Base-by-base conservation (phyloP, 2,113 vertebrate genomes). In the Origma solitaria region DNA sequence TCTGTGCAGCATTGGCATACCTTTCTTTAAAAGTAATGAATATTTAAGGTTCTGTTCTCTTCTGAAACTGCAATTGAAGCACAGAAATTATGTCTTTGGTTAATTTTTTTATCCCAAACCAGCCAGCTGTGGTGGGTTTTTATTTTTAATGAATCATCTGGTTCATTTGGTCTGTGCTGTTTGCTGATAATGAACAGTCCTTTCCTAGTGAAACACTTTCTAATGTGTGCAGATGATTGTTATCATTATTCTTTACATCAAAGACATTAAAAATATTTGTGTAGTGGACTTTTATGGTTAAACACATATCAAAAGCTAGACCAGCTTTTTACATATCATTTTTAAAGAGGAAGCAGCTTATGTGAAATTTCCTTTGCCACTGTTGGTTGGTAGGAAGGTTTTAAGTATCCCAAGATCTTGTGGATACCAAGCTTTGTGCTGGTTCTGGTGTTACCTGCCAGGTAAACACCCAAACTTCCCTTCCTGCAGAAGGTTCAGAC, bases 241-340 rank as follows among this genome's bases (percentile, higher is more conserved):
- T 92, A 56, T 38, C 42, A 79, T 84, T 91, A 76, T 91, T 87
- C 82, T 82, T 91, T 90, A 86, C 57, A 62, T 90, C 84, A 79
- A 88, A 90, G 87, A 14, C 77, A 30, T 53, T 90, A 56, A 88
- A 91, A 95, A 42, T 81, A 83, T 83, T 83, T 93, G 60, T 81
- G 93, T 64, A 68, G 76, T 35, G 50, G 65, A 42, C 53, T 81
- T 88, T 9, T 86, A 9, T 90, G 35, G 89, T 93, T 81, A 92
- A 83, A 78, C 72, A 68, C 44, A 19, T 68, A 90, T 60, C 87
- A 93, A 83, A 95, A 87, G 35, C 71, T 54, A 47, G 31, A 31
- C 37, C 49, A 69, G 64, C 37, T 37, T 86, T 92, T 78, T 78
- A 58, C 35, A 6, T 88, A 60, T 75, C 78, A 56, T 64, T 80